These are phyloP conservation scores for Linepithema humile DNA, from an alignment of 1,140 invertebrate species.

Conservation along the genomic window DNA sequence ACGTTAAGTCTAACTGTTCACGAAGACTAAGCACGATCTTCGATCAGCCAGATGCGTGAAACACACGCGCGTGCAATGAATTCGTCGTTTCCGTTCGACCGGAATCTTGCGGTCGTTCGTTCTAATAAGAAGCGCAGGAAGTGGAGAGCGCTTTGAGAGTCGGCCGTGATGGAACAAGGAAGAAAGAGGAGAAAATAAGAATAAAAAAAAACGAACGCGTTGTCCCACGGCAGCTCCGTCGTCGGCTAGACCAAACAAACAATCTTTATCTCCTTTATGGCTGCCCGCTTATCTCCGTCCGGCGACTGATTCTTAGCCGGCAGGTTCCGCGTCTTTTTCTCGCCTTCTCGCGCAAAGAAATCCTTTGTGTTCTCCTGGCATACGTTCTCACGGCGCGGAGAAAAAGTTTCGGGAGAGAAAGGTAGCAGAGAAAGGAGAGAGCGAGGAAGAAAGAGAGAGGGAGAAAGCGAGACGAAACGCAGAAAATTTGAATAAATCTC, in stretches of 20 bases:
- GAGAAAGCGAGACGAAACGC: background rate
- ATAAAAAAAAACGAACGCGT: conserved; percentile 42
- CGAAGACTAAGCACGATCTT: conserved; percentile 2
- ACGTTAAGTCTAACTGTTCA: background rate
- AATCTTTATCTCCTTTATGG: conserved; percentile 76
- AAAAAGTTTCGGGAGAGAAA: conserved; percentile 62
- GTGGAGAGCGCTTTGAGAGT: conserved; percentile 9
- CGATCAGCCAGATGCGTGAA: background rate
- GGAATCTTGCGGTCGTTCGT: conserved; percentile 29
- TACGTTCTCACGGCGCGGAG: conserved; percentile 54
- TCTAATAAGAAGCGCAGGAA: conserved; percentile 14
- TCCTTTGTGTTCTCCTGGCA: conserved; percentile 71
- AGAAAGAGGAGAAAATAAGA: conserved; percentile 14
- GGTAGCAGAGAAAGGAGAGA: conserved; percentile 15
- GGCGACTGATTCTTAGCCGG: conserved; percentile 54
- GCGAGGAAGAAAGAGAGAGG: conserved; percentile 1
- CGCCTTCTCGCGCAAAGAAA: conserved; percentile 62
- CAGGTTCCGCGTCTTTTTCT: conserved; percentile 62
- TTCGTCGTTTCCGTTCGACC: conserved; percentile 28
- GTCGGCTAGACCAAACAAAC: conserved; percentile 77
- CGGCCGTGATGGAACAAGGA: conserved; percentile 9
- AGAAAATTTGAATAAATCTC: conserved; percentile 69
- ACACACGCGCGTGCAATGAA: background rate
- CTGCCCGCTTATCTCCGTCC: conserved; percentile 68
- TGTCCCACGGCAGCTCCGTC: conserved; percentile 60